Base-by-base conservation (phyloP, 2,113 vertebrate species). In the Microtus pennsylvanicus region DNA sequence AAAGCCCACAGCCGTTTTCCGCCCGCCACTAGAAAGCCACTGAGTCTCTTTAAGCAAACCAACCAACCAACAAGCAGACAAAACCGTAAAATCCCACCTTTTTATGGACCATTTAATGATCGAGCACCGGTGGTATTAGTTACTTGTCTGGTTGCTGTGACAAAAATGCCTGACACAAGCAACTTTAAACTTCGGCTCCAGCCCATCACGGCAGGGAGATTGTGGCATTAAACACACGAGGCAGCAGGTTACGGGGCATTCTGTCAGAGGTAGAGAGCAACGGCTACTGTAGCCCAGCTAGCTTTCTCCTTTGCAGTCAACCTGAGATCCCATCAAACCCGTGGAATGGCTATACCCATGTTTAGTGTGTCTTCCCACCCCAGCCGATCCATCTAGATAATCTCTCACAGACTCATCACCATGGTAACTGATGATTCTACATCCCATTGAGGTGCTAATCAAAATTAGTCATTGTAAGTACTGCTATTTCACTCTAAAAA, bases 21-120 rank as follows among this genome's bases (percentile, higher is more conserved):
- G 5, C 33, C 14, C 1, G 0, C n/a, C 13, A 14, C 17, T 17
- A 0, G 72, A 5, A 24, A 14, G 47, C 17, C 7, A 4, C 58
- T 26, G 5, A 12, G 35, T 69, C 35, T 35, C 55, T 16, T 22
- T 28, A 55, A 42, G 26, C 1, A 1, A 13, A 50, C 0, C 28
- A 13, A 58, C 0, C 28, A 65, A 0, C 21, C 16, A 14, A 50
- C 3, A 70, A 16, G 35, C 45, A 55, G 26, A 47, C 55, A 61
- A 61, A 55, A 45, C 52, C 30, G 50, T 21, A 67, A 67, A 22
- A 33, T 1, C 28, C 26, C 42, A 35, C 35, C 11, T 61, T 69
- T 22, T 61, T 75, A 42, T 35, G 22, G 21, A 26, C 0, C 76
- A 70, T 3, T 33, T 33, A 17, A 5, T 22, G 47, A 42, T 28